These are phyloP conservation scores for Chymomyza fuscimana DNA, from an alignment of 2,888 invertebrate species.

Conservation along the genomic window DNA sequence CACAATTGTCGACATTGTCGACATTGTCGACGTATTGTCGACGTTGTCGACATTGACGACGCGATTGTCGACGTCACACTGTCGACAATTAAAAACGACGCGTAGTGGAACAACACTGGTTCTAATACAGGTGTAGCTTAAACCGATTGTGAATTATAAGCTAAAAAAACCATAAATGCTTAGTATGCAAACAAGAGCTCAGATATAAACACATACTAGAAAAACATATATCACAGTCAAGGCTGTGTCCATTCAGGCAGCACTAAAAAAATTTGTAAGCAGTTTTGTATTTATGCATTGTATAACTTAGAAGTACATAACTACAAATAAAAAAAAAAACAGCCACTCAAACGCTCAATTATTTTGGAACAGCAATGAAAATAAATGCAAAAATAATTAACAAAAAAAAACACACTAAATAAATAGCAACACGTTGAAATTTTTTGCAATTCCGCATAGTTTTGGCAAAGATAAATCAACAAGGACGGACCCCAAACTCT, in stretches of 20 bases:
- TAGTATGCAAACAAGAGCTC: too few species aligned
- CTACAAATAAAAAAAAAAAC: slow-evolving; percentile 13
- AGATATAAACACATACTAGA: too few species aligned
- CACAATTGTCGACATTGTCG: too few species aligned
- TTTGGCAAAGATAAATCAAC: slow-evolving; percentile 14
- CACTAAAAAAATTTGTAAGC: slow-evolving; percentile 52
- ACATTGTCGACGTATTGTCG: too few species aligned
- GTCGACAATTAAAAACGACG: too few species aligned
- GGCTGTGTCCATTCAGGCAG: slow-evolving; percentile 60
- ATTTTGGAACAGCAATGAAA: slow-evolving; percentile 20
- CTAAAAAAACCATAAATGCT: too few species aligned
- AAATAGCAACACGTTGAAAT: slow-evolving; percentile 31
- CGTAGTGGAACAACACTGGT: too few species aligned
- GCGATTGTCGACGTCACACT: too few species aligned
- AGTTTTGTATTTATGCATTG: slow-evolving; percentile 29
- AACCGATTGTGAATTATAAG: too few species aligned
- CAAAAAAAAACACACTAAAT: slow-evolving; percentile 16
- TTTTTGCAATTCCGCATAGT: slow-evolving; percentile 29
- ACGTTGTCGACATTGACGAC: too few species aligned
- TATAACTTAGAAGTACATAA: slow-evolving; percentile 12
- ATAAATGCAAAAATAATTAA: slow-evolving; percentile 17
- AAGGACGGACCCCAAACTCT: not conserved
- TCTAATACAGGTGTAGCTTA: too few species aligned
- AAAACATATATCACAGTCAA: slow-evolving; percentile 33
- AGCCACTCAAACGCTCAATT: slow-evolving; percentile 43